phyloP scores from a whole-genome alignment of 2,113 vertebrate species.

The Nesoenas mayeri region DNA sequence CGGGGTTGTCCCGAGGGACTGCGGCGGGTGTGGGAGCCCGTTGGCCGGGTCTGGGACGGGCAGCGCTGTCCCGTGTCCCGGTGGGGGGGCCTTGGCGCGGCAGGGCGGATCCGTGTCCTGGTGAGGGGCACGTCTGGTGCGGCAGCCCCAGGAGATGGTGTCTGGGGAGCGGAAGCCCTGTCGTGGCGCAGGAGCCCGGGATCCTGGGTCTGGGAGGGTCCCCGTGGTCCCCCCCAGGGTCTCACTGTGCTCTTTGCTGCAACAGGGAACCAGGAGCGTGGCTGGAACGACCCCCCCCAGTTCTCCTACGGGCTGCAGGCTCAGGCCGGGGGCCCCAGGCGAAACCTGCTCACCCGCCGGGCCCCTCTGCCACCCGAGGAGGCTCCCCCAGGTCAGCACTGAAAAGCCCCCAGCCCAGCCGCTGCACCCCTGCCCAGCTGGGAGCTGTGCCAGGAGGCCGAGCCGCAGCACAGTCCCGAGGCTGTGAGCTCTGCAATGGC shows the following conservation, averaged over 20 bases:
- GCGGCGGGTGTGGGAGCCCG: no score
- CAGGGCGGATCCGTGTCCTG: no score
- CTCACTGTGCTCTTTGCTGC: not conserved
- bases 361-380: constrained; percentile 3
- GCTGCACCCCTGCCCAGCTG: not conserved
- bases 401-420: not conserved
- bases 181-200: not conserved
- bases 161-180: not conserved
- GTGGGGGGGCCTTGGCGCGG: not conserved
- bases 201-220: not conserved
- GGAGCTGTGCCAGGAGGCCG: not conserved
- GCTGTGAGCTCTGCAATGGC: no score
- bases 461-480: not conserved
- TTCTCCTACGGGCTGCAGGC: constrained; percentile 90
- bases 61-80: not conserved
- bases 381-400: constrained; percentile 38
- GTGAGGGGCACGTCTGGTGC: no score
- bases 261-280: constrained; percentile 88
- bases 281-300: constrained; percentile 97
- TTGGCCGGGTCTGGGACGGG: no score
- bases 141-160: not conserved
- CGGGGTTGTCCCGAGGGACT: no score
- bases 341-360: constrained; percentile 78
- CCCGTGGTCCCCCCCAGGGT: accelerated
- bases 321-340: constrained; percentile 70